Base-by-base conservation (phyloP, 1,140 invertebrate species). In the Leptopilina clavipes region DNA sequence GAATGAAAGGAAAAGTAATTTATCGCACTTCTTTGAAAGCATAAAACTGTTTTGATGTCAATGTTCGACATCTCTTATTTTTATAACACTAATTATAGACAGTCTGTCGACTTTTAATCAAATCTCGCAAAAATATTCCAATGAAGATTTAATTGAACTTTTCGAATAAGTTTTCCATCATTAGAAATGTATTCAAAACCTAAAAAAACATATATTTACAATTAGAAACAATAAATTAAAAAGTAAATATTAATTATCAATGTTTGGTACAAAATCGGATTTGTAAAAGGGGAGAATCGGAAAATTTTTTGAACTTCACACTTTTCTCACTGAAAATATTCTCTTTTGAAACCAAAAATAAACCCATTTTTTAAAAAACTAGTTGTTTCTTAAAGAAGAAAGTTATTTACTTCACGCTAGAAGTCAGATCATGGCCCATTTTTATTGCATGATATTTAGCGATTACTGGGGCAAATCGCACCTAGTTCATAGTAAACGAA, bases 1-100 rank as follows among this genome's bases (percentile, higher is more conserved):
- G 12, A 31, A 65, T 65, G 59, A n/a, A 65, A 65, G 59, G 59
- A 65, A 54, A 65, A n/a, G 59, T 22, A 65, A 11, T 65, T 65
- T 31, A 65, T 31, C 9, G 3, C 22, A n/a, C 22, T 65, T 25
- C 12, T 65, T 31, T 31, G 14, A 52, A 52, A 17, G 25, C 59
- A 65, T 19, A 0, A 54, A 31, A 25, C 11, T 31, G 22, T 65
- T 14, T n/a, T 65, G 14, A 52, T 52, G n/a, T 52, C n/a, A 8
- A 8, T 7, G n/a, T 8, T n/a, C 6, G n/a, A 52, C 14, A 17
- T 17, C 5, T 52, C 14, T 9, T 7, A 40, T 7, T 40, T 40
- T 7, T 40, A 40, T 40, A 40, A 40, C 37, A 40, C 37, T 40
- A 40, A 40, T 40, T 40, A 40, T 1, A 40, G 37, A 40, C 37